phyloP scores from a whole-genome alignment of 2,797 vertebrate species.

The Enteromius thamalakanensis region DNA sequence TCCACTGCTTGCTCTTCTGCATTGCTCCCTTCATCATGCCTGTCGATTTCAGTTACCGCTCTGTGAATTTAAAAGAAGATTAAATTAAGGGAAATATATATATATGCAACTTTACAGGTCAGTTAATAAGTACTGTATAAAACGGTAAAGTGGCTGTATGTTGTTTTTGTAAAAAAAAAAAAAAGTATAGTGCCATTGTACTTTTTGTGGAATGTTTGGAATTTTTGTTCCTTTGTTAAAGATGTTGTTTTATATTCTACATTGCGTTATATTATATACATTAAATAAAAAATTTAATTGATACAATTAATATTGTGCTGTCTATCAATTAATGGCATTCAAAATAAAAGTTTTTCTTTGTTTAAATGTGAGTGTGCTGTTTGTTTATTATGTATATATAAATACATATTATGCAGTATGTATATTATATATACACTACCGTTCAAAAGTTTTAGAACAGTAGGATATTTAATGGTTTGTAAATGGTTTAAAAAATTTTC shows the following conservation, averaged over 20 bases:
- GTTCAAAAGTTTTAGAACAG: too few species aligned
- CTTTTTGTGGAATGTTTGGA: neutral
- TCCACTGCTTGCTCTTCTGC: constrained; percentile 81
- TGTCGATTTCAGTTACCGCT: neutral
- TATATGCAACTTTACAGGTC: neutral
- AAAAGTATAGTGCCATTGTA: neutral
- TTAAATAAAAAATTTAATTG: neutral
- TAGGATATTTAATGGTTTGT: too few species aligned
- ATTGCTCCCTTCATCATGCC: constrained; percentile 56
- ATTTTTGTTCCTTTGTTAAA: neutral
- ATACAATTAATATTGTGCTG: neutral
- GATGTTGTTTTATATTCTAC: neutral
- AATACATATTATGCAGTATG: too few species aligned
- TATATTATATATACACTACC: too few species aligned
- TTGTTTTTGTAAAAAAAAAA: neutral
- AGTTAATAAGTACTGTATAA: neutral
- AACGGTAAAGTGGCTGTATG: neutral
- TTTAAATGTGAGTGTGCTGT: too few species aligned
- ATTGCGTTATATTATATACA: neutral
- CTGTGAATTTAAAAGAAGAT: neutral
- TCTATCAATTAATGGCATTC: too few species aligned
- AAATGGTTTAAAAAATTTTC: too few species aligned
- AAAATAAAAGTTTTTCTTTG: too few species aligned
- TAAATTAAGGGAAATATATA: neutral
- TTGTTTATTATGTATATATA: too few species aligned